phyloP scores from a whole-genome alignment of 2,888 invertebrate genomes.

The Chymomyza procnemis region DNA sequence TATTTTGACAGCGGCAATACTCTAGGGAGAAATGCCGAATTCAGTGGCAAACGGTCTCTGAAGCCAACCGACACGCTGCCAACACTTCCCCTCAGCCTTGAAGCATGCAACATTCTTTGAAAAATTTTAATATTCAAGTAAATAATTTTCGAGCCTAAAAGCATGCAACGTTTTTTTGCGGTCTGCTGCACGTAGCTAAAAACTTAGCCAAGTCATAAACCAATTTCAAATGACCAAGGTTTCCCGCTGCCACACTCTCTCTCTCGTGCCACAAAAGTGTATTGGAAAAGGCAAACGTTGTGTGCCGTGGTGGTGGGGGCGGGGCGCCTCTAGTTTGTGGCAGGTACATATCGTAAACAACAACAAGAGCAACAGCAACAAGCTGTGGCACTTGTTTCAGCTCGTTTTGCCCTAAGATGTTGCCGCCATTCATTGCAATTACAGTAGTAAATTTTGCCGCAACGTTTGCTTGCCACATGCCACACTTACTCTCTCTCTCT shows the following conservation, averaged over 20 bases:
- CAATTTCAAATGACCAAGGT: slow-evolving; percentile 54
- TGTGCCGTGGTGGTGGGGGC: neutral
- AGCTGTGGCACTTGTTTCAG: neutral
- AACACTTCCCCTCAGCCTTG: too few relatives aligned
- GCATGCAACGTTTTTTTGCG: slow-evolving; percentile 54
- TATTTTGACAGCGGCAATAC: too few relatives aligned
- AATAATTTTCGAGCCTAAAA: slow-evolving; percentile 59
- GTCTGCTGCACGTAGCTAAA: slow-evolving; percentile 51
- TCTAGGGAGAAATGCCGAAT: too few relatives aligned
- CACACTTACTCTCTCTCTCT: neutral
- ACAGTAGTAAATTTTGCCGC: neutral
- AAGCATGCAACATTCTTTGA: too few relatives aligned
- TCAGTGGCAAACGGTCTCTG: too few relatives aligned
- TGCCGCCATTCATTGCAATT: neutral
- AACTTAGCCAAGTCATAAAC: slow-evolving; percentile 69
- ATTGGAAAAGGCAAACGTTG: slow-evolving; percentile 18
- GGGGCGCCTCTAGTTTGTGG: neutral
- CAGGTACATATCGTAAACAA: slow-evolving; percentile 46
- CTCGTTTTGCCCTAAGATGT: neutral
- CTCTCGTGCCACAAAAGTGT: slow-evolving; percentile 1
- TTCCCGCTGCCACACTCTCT: neutral
- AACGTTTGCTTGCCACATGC: neutral
- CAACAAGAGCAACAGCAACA: slow-evolving; percentile 18
- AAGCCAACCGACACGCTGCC: too few relatives aligned
- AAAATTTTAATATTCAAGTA: slow-evolving; percentile 8